Percentiles rank a stretch among this genome's conserved stretches.
Evolutionary conservation across 2,888 invertebrate species (phyloP).

Genomic region (Drosophila pegasa): DNA sequence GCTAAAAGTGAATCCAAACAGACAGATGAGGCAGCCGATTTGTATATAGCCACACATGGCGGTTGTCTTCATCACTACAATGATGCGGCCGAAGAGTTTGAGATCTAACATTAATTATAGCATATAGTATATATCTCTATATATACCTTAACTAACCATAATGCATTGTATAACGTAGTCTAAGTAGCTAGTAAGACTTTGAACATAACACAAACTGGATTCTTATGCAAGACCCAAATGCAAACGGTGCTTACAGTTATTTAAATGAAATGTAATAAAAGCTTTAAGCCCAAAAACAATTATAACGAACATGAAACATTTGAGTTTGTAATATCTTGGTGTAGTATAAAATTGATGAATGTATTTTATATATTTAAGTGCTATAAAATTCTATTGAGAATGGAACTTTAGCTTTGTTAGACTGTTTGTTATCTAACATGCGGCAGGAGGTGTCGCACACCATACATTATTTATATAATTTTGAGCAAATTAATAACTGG

Average conservation of each 20-base stretch:
- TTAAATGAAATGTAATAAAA: slow-evolving; percentile 62
- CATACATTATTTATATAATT: too few relatives aligned
- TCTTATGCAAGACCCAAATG: slow-evolving; percentile 23
- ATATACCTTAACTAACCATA: slow-evolving; percentile 40
- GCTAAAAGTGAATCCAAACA: slow-evolving; percentile 46
- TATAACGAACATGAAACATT: background rate
- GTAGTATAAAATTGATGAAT: background rate
- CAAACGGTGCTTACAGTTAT: slow-evolving; percentile 58
- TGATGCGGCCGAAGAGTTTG: slow-evolving; percentile 59
- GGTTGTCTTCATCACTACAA: slow-evolving; percentile 72
- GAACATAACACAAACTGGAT: slow-evolving; percentile 52
- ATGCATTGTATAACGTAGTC: slow-evolving; percentile 61
- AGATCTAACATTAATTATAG: slow-evolving; percentile 50
- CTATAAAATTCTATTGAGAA: too few relatives aligned
- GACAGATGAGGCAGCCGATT: slow-evolving; percentile 64
- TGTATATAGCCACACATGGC: slow-evolving; percentile 80
- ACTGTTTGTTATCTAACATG: too few relatives aligned
- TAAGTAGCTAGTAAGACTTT: slow-evolving; percentile 51
- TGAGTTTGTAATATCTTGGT: background rate
- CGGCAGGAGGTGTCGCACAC: too few relatives aligned
- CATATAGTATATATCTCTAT: slow-evolving; percentile 26
- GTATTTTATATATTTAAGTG: background rate
- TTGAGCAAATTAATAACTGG: too few relatives aligned
- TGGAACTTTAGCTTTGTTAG: too few relatives aligned
- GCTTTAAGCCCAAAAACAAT: slow-evolving; percentile 33